phyloP scores from a whole-genome alignment of 2,888 invertebrate genomes.

The Andricus quercusramuli region DNA sequence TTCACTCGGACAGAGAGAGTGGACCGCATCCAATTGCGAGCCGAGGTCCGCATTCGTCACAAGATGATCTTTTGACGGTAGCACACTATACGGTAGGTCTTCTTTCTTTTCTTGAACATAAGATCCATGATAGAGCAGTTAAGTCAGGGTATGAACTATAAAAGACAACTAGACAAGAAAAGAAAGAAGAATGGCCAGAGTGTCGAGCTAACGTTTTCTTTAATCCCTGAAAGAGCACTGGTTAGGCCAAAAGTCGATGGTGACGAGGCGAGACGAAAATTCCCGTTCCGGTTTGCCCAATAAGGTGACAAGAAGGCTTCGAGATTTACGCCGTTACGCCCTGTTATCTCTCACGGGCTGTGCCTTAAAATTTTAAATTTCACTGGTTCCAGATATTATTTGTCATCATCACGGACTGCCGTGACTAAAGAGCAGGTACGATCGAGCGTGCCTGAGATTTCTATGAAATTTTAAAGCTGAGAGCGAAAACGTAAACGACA shows the following conservation, averaged over 20 bases:
- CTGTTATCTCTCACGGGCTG: slow-evolving; percentile 59
- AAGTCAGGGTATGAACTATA: slow-evolving; percentile 42
- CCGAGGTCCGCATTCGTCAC: slow-evolving; percentile 71
- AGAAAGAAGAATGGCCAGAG: slow-evolving; percentile 49
- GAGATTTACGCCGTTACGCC: slow-evolving; percentile 74
- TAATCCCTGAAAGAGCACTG: slow-evolving; percentile 58
- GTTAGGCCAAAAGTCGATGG: slow-evolving; percentile 48
- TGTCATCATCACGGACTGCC: slow-evolving; percentile 69
- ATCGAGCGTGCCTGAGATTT: slow-evolving; percentile 48
- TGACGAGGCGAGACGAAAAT: slow-evolving; percentile 61
- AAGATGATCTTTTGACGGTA: slow-evolving; percentile 61
- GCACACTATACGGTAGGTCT: slow-evolving; percentile 51
- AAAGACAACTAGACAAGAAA: slow-evolving; percentile 42
- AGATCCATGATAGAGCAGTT: slow-evolving; percentile 25
- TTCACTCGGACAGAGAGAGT: slow-evolving; percentile 61
- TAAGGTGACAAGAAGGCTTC: slow-evolving; percentile 53
- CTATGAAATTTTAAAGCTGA: slow-evolving; percentile 45
- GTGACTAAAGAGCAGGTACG: slow-evolving; percentile 65
- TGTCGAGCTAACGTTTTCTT: slow-evolving; percentile 59
- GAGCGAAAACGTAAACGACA: slow-evolving; percentile 53
- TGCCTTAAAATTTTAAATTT: slow-evolving; percentile 60
- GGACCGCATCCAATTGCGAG: slow-evolving; percentile 67
- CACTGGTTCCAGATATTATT: slow-evolving; percentile 75
- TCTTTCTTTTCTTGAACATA: slow-evolving; percentile 46
- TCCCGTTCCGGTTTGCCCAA: slow-evolving; percentile 46